Percentiles rank a stretch among this genome's conserved stretches.
Evolutionary conservation across 2,888 invertebrate genomes (phyloP).

Genomic region (Campaea margaritaria): DNA sequence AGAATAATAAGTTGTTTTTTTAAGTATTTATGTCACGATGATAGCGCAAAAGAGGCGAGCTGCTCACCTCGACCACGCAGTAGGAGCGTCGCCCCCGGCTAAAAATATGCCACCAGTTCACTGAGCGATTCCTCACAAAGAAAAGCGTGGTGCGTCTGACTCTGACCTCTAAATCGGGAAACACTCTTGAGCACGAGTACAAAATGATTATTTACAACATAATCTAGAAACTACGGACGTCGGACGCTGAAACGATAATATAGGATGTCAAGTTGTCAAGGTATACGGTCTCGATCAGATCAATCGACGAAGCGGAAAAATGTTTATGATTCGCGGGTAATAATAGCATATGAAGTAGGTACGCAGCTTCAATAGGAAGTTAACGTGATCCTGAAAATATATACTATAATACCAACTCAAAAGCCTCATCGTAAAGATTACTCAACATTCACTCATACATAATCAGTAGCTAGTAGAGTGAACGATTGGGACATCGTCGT

Average conservation of each 20-base stretch:
- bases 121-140: slow-evolving; percentile 79
- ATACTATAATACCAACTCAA: no score
- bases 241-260: slow-evolving; percentile 23
- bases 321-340: slow-evolving; percentile 16
- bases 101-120: slow-evolving; percentile 79
- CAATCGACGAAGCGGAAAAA: slow-evolving; percentile 45
- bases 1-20: slow-evolving; percentile 31
- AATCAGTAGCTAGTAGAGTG: not conserved
- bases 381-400: slow-evolving; percentile 1
- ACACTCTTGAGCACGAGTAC: slow-evolving; percentile 49
- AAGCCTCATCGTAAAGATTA: not conserved
- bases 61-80: slow-evolving; percentile 36
- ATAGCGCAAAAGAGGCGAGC: slow-evolving; percentile 49
- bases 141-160: slow-evolving; percentile 61
- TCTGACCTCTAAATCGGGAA: slow-evolving; percentile 74
- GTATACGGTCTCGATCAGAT: slow-evolving; percentile 49
- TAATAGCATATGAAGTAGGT: not conserved
- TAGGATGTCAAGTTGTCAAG: slow-evolving; percentile 52
- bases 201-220: slow-evolving; percentile 48
- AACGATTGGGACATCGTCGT: not conserved
- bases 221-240: slow-evolving; percentile 38
- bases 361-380: not conserved
- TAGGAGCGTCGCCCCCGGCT: slow-evolving; percentile 78
- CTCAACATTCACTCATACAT: not conserved
- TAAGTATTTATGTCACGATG: slow-evolving; percentile 50